Evolutionary conservation across 2,888 invertebrate genomes (phyloP).

Genomic region (Platynereis dumerilii): DNA sequence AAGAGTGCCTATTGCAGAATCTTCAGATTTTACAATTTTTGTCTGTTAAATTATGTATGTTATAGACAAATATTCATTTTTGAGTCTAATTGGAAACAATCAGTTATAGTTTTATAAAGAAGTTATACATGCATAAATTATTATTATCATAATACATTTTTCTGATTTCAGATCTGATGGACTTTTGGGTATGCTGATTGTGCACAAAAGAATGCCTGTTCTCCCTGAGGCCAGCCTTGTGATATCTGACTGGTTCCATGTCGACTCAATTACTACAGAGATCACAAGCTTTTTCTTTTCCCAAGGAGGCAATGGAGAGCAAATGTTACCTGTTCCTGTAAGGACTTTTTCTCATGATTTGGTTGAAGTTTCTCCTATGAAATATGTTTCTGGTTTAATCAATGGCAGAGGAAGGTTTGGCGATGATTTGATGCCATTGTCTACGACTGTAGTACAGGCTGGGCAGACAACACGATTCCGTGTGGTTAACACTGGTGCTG

Average conservation of each 20-base stretch:
- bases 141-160: too few species aligned
- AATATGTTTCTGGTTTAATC: slow-evolving; percentile 20
- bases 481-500: slow-evolving; percentile 25
- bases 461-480: slow-evolving; percentile 19
- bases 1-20: too few species aligned
- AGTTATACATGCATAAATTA: too few species aligned
- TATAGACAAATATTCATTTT: too few species aligned
- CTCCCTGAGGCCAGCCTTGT: slow-evolving; percentile 1
- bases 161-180: slow-evolving; percentile 27
- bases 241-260: slow-evolving; percentile 27
- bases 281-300: slow-evolving; percentile 7
- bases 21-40: too few species aligned
- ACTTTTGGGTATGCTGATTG: slow-evolving; percentile 29
- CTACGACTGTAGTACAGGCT: neutral
- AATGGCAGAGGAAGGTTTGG: slow-evolving; percentile 30
- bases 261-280: slow-evolving; percentile 4
- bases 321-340: too few species aligned
- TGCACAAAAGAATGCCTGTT: slow-evolving; percentile 20
- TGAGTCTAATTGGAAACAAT: too few species aligned
- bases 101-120: too few species aligned
- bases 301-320: neutral
- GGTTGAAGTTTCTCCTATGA: too few species aligned
- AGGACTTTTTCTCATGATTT: too few species aligned
- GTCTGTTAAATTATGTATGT: too few species aligned
- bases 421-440: slow-evolving; percentile 18